Base-by-base conservation (phyloP, 1,140 invertebrate genomes). In the Subanguina moxae region DNA sequence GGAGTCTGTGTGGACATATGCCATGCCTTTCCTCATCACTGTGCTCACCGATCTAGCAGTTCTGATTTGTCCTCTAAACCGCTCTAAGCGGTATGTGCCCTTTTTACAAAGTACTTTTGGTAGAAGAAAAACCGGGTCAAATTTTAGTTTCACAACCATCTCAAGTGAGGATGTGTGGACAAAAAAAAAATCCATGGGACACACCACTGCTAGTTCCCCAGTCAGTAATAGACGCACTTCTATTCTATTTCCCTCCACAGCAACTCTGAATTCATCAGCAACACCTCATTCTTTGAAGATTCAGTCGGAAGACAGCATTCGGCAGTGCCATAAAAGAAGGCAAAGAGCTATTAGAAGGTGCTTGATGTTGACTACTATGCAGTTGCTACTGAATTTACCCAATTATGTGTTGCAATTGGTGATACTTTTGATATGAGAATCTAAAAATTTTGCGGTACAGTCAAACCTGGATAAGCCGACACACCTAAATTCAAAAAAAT, bases 11-110 rank as follows among this genome's bases (percentile, higher is more conserved):
- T 71, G 72, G 70, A 71, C 72, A 0, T 71, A 71, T 61, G 28
- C 48, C 9, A 67, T 74, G 25, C 70, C 70, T 9, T 67, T 75
- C 38, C n/a, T 74, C 5, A 75, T 71, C 19, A 71, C 70, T 3
- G 62, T 71, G 28, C 28, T 75, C n/a, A 52, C 70, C 1, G 70
- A 71, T 28, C n/a, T 71, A 15, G 72, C 72, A 19, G 68, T 70
- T 15, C 28, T 71, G 38, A 13, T 69, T 15, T 71, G 68, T 56
- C 68, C 58, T 25, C 42, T 52, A 25, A 25, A 52, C 30, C 21
- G 73, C 15, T 70, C 28, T 21, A 71, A 68, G 70, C 63, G 72
- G 72, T 75, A 74, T 1, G 19, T n/a, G n/a, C n/a, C 27, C 1
- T 3, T 17, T 64, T 25, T 64, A 7, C 3, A 38, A 38, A n/a